phyloP scores from a whole-genome alignment of 2,888 invertebrate species.

The Drosophila kuntzei region DNA sequence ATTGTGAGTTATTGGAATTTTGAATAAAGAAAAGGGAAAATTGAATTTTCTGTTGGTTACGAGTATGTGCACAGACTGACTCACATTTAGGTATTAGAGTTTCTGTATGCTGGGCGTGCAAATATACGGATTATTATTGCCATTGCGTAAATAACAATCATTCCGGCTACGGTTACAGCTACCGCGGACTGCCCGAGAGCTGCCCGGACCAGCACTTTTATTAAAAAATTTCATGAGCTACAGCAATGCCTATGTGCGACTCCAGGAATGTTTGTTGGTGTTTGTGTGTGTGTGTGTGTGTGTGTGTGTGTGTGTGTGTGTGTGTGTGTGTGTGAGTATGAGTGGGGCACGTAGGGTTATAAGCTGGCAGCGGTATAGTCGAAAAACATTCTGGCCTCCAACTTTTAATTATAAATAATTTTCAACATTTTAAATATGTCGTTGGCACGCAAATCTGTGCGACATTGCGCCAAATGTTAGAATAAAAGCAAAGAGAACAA shows the following conservation, averaged over 20 bases:
- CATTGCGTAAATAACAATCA: conserved; percentile 83
- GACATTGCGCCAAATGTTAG: conserved; percentile 62
- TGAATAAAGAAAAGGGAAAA: conserved; percentile 63
- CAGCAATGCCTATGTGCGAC: conserved; percentile 26
- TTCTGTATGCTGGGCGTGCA: conserved; percentile 42
- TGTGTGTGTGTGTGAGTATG: neutral
- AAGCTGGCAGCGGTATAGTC: conserved; percentile 45
- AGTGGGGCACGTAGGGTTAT: conserved; percentile 2
- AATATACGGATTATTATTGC: conserved; percentile 78
- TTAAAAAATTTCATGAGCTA: conserved; percentile 60
- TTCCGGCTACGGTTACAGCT: conserved; percentile 57
- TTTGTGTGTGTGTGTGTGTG: neutral
- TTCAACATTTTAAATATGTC: conserved; percentile 81
- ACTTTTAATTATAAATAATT: conserved; percentile 83
- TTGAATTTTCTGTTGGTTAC: conserved; percentile 64
- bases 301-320: neutral
- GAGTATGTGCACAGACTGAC: conserved; percentile 46
- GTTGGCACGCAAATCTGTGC: conserved; percentile 80
- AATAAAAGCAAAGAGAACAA: conserved; percentile 32
- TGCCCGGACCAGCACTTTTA: conserved; percentile 60
- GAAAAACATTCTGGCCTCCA: conserved; percentile 76
- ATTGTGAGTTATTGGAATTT: conserved; percentile 70
- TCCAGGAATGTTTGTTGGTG: neutral
- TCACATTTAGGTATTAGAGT: conserved; percentile 29
- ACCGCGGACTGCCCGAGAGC: conserved; percentile 32